Evolutionary conservation across 1,140 invertebrate genomes (phyloP), one percentile per base, ranked within the genome.

Genomic region (Drosophila ercepeae): DNA sequence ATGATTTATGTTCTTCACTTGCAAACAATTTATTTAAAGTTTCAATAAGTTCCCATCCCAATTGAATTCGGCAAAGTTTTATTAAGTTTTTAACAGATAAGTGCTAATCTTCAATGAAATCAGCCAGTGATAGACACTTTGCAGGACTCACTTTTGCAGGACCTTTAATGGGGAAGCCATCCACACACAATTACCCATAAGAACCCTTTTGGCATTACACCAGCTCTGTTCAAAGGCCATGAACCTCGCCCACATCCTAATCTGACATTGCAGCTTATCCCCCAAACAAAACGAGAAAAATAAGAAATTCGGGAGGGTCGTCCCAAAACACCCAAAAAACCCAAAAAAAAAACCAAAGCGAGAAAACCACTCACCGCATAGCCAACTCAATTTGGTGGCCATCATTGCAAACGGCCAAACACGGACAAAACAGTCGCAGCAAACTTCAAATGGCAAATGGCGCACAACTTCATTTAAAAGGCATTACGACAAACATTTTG

Each of bases 401-500:
- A 83, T 83, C 74, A 74, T 59, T 75, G 67, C 57, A 84, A 83
- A 83, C 78, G 81, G 64, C 72, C 81, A 73, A 78, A 78, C 61
- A 86, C 48, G 63, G 60, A 65, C 63, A 53, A 67, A 67, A 67
- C 60, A 67, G 63, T 65, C 21, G 39, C 46, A 65, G 63, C 46
- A 78, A 86, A 84, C 79, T 84, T 84, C 79, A 84, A 83, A 84
- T 86, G 79, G 76, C 76, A 84, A 84, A 84, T 86, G 81, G 81
- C 73, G 82, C 82, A 86, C 81, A 84, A 84, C 81, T 84, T 84
- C 81, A 84, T 84, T 84, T 84, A 84, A 84, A 84, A 84, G 76
- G 82, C 81, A 84, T 84, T 86, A 84, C 81, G 72, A 61, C 67
- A 76, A 76, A 60, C 82, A 86, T 73, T 81, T 76, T 41, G 64